Conservation (phyloP, 2,888 invertebrate genomes). For the Eupithecia tripunctaria region DNA sequence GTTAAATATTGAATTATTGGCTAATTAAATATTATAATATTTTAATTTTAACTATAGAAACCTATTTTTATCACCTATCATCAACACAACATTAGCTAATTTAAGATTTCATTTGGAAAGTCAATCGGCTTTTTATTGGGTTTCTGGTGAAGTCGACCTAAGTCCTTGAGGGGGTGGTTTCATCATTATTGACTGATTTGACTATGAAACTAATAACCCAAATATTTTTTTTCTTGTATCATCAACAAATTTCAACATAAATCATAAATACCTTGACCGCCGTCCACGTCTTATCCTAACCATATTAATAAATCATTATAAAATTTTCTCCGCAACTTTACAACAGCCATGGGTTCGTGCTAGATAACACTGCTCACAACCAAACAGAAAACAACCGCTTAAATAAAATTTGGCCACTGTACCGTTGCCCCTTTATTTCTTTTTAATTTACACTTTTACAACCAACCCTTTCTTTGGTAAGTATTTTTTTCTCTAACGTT, state of each 20-base stretch:
- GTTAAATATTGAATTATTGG: no score
- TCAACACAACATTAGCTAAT: not conserved
- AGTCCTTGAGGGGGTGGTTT: no score
- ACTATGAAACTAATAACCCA: no score
- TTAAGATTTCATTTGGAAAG: not conserved
- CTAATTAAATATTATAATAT: not conserved
- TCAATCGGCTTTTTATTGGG: not conserved
- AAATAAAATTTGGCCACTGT: slow-evolving; percentile 63
- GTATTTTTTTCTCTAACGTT: slow-evolving; percentile 1
- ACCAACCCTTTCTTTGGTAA: slow-evolving; percentile 39
- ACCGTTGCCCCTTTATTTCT: slow-evolving; percentile 63
- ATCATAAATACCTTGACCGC: not conserved
- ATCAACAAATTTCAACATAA: not conserved
- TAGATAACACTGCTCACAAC: slow-evolving; percentile 22
- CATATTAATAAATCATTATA: slow-evolving; percentile 21
- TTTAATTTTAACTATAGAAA: not conserved
- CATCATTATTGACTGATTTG: no score
- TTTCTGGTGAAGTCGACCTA: no score
- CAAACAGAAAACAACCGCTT: slow-evolving; percentile 40
- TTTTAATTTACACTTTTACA: slow-evolving; percentile 52
- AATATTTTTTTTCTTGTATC: not conserved
- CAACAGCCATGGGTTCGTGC: slow-evolving; percentile 28
- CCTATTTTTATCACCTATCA: not conserved
- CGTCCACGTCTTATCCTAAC: not conserved
- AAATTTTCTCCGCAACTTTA: slow-evolving; percentile 23